Percentiles rank a stretch among this genome's conserved stretches.
phyloP scores from a whole-genome alignment of 2,113 vertebrate species.

The Oplegnathus fasciatus region DNA sequence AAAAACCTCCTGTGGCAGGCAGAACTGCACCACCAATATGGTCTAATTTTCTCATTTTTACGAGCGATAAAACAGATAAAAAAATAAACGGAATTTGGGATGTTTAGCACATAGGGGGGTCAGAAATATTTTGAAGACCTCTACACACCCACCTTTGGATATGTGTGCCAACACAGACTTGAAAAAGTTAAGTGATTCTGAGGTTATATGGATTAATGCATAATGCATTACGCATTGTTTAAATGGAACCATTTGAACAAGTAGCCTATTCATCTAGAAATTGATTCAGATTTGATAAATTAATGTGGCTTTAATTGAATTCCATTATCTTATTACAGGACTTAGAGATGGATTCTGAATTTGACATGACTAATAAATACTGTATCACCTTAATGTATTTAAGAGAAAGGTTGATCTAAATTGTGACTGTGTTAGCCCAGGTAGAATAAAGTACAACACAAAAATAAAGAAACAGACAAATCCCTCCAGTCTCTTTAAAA shows the following conservation, averaged over 20 bases:
- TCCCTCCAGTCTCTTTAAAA: background rate
- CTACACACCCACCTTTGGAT: background rate
- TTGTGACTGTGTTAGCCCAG: background rate
- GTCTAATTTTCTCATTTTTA: background rate
- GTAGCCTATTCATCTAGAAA: background rate
- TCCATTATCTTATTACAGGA: background rate
- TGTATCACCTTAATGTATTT: background rate
- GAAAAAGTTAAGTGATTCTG: background rate
- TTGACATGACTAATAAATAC: background rate
- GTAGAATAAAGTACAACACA: background rate
- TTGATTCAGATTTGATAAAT: constrained; percentile 3
- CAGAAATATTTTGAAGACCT: background rate
- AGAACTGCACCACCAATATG: background rate
- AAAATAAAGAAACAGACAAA: background rate
- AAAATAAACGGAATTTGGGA: too few species aligned
- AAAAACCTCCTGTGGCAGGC: background rate
- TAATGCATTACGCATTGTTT: constrained; percentile 1
- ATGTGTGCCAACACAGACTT: background rate
- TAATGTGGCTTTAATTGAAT: background rate
- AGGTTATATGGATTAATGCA: background rate
- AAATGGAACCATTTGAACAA: background rate
- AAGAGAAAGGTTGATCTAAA: too few species aligned
- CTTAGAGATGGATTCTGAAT: background rate
- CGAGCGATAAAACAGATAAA: background rate
- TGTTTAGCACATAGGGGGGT: background rate